Base-by-base conservation (phyloP, 2,888 invertebrate species). In the Cotesia congregata region DNA sequence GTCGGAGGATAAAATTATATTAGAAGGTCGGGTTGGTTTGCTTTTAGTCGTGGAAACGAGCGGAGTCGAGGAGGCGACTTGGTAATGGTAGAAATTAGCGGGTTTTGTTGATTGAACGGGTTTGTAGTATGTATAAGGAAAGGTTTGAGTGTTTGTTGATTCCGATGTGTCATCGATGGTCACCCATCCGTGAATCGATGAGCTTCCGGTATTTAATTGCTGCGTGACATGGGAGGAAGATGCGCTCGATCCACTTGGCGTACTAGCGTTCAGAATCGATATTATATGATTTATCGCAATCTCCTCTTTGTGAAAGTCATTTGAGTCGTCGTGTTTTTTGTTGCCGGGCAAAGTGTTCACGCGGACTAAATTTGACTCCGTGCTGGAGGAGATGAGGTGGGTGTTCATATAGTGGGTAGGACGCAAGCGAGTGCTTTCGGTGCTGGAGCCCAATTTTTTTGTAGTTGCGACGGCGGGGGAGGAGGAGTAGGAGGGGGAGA, bases 261-360 rank as follows among this genome's bases (percentile, higher is more conserved):
- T 85, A 4, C 89, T 90, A 17, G 90, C 87, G 67, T 91, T 90
- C 15, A 91, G 81, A 69, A 91, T 88, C 0, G 90, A 90, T 41
- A 91, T 86, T 9, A 91, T 91, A 61, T 91, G 90, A 80, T 90
- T 90, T 64, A 91, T 91, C 2, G 90, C 89, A 74, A 90, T 85
- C 80, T 90, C 84, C 80, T 90, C 85, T 30, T 65, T 65, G 72
- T 87, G 84, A 75, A 88, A 86, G 73, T 87, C 73, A 77, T 83
- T 74, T 12, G 6, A 12, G 67, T 85, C 80, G 78, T 89, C 85
- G 78, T 88, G 78, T 76, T 88, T 88, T 76, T 89, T 87, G 62
- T 86, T 89, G 3, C 86, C 88, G 0, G 85, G 85, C 9, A 86
- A 85, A 0, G 80, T 81, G 40, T 87, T 86, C 3, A 90, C 88